Evolutionary conservation across 2,888 invertebrate species (phyloP).

Genomic region (Sarcophaga carnaria): DNA sequence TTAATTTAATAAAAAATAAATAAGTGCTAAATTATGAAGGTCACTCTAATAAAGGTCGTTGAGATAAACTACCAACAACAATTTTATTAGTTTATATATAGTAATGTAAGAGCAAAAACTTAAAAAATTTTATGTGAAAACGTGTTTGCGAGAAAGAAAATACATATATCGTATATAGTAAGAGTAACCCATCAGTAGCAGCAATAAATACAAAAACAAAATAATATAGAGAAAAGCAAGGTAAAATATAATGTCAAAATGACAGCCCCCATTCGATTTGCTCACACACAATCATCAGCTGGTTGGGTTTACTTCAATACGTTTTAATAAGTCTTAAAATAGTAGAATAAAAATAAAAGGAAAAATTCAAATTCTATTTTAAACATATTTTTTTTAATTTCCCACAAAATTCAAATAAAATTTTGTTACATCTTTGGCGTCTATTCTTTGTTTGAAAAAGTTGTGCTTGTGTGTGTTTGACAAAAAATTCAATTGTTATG

Average conservation of each 20-base stretch:
- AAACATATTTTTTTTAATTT: background rate
- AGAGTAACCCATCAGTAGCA: background rate
- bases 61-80: conserved; percentile 15
- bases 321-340: conserved; percentile 11
- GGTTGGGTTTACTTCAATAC: conserved; percentile 30
- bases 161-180: background rate
- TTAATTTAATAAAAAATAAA: conserved; percentile 18
- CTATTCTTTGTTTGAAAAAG: conserved; percentile 16
- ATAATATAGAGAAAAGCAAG: conserved; percentile 10
- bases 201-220: conserved; percentile 24
- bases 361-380: background rate
- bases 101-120: conserved; percentile 7
- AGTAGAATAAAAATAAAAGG: background rate
- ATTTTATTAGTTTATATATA: conserved; percentile 15
- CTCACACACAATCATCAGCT: conserved; percentile 35
- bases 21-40: conserved; percentile 42
- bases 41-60: conserved; percentile 6
- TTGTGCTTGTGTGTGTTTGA: conserved; percentile 16
- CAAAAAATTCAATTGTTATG: conserved; percentile 54
- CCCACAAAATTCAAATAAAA: background rate
- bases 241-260: conserved; percentile 49
- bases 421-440: background rate
- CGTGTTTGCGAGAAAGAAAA: conserved; percentile 30
- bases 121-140: background rate
- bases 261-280: conserved; percentile 39